phyloP scores from a whole-genome alignment of 2,888 invertebrate genomes.

The Eulithis testata region DNA sequence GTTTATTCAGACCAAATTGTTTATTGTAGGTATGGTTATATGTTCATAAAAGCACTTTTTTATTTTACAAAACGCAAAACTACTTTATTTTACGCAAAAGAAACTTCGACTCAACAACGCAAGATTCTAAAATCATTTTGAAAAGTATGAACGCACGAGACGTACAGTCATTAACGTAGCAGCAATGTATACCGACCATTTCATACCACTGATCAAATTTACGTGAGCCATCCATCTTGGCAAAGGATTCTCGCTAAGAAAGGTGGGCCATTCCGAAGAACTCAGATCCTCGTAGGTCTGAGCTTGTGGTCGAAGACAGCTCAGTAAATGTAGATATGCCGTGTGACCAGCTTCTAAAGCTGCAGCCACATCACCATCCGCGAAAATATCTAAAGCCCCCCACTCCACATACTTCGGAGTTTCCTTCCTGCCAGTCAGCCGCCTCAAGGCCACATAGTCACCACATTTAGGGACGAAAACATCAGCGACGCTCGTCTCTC shows the following conservation, averaged over 20 bases:
- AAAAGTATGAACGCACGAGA: constrained; percentile 21
- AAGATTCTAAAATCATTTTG: constrained; percentile 18
- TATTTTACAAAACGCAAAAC: constrained; percentile 7
- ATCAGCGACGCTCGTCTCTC: constrained; percentile 62
- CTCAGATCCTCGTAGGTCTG: constrained; percentile 67
- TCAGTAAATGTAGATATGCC: constrained; percentile 68
- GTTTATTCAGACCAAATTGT: constrained; percentile 13
- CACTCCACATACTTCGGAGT: constrained; percentile 63
- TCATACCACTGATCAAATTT: constrained; percentile 54
- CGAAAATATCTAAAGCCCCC: constrained; percentile 75
- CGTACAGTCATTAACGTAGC: constrained; percentile 52
- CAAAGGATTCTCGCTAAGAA: constrained; percentile 49
- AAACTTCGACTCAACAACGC: constrained; percentile 7
- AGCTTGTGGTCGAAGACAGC: constrained; percentile 72
- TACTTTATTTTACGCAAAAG: background rate
- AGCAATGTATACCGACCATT: constrained; percentile 51
- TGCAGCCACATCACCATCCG: constrained; percentile 72
- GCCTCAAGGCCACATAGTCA: constrained; percentile 65
- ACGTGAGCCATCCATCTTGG: constrained; percentile 53
- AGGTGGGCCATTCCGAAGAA: constrained; percentile 51
- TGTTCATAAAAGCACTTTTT: background rate
- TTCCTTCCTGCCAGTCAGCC: constrained; percentile 45
- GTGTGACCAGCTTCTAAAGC: constrained; percentile 75
- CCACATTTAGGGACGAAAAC: constrained; percentile 72
- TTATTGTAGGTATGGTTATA: background rate